A percentile compares a stretch with the other conserved stretches of the same genome.
phyloP scores from a whole-genome alignment of 1,140 invertebrate species.

The Lucilia sericata region DNA sequence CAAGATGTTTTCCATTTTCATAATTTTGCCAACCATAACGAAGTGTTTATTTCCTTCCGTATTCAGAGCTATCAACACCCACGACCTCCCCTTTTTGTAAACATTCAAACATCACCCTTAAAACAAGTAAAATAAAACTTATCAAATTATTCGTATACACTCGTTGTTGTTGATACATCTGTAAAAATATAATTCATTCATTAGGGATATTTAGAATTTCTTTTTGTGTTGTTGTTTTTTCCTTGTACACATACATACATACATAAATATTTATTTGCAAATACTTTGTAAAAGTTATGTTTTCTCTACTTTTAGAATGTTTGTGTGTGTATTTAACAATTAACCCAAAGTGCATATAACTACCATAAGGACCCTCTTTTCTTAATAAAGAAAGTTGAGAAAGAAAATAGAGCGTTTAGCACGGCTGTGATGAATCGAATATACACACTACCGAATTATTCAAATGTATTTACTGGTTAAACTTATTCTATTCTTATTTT shows the following conservation, averaged over 20 bases:
- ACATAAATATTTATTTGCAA: conserved; percentile 13
- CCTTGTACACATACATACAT: too few species aligned
- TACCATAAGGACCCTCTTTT: neutral
- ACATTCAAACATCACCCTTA: neutral
- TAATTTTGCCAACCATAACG: conserved; percentile 27
- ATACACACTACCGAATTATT: too few species aligned
- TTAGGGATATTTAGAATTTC: neutral
- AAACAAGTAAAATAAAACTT: neutral
- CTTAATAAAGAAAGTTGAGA: too few species aligned
- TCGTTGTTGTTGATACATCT: neutral
- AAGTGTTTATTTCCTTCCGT: conserved; percentile 22
- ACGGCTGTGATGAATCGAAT: too few species aligned
- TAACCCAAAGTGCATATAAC: conserved; percentile 14
- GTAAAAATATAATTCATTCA: neutral
- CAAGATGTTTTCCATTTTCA: conserved; percentile 1
- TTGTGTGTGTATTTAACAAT: conserved; percentile 33
- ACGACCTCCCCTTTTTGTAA: too few species aligned
- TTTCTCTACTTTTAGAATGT: neutral
- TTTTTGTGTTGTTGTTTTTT: neutral
- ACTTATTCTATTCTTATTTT: too few species aligned
- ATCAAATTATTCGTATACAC: neutral
- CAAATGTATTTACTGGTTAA: too few species aligned
- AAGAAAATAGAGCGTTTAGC: too few species aligned
- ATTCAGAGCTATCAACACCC: neutral
- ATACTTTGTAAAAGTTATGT: conserved; percentile 20